A percentile compares a stretch with the other conserved stretches of the same genome.
Conservation (phyloP, 1,140 invertebrate genomes). For the Drosophila nigromelanica region DNA sequence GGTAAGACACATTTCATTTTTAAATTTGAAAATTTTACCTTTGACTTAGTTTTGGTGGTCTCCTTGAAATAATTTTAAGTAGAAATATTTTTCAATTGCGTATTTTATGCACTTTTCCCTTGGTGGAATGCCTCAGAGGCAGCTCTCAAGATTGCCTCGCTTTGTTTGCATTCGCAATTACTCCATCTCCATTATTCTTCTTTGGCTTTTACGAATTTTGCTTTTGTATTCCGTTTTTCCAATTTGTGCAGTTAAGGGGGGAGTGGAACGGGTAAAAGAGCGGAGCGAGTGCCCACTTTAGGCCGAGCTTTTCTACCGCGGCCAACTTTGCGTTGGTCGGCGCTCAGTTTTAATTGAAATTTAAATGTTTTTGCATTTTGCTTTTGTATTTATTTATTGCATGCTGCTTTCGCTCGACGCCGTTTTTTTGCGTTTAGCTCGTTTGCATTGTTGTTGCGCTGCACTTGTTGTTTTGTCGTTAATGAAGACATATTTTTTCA, state of each 20-base stretch:
- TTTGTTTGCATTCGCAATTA: conserved; percentile 68
- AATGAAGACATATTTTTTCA: conserved; percentile 82
- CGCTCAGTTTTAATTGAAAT: conserved; percentile 75
- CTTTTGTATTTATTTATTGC: conserved; percentile 76
- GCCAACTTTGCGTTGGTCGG: conserved; percentile 30
- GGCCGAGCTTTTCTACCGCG: conserved; percentile 42
- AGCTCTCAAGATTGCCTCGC: conserved; percentile 35
- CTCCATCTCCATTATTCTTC: conserved; percentile 46
- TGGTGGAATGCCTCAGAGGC: conserved; percentile 28
- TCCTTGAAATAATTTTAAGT: conserved; percentile 34
- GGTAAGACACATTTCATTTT: conserved; percentile 52
- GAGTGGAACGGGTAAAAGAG: neutral
- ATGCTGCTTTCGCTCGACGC: conserved; percentile 33
- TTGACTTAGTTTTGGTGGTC: neutral
- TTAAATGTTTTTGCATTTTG: conserved; percentile 78
- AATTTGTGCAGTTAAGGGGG: conserved; percentile 59
- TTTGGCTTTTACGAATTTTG: conserved; percentile 56
- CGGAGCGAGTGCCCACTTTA: conserved; percentile 57
- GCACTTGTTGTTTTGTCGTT: conserved; percentile 68
- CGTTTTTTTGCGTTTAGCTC: conserved; percentile 41
- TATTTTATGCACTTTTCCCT: conserved; percentile 47
- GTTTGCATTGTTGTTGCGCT: conserved; percentile 67
- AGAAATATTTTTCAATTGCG: conserved; percentile 52
- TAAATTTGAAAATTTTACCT: conserved; percentile 20
- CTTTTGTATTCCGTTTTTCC: conserved; percentile 61